Evolutionary conservation across 2,888 invertebrate species (phyloP), one percentile per base, ranked within the genome.

Genomic region (Monoplex corrugatus): DNA sequence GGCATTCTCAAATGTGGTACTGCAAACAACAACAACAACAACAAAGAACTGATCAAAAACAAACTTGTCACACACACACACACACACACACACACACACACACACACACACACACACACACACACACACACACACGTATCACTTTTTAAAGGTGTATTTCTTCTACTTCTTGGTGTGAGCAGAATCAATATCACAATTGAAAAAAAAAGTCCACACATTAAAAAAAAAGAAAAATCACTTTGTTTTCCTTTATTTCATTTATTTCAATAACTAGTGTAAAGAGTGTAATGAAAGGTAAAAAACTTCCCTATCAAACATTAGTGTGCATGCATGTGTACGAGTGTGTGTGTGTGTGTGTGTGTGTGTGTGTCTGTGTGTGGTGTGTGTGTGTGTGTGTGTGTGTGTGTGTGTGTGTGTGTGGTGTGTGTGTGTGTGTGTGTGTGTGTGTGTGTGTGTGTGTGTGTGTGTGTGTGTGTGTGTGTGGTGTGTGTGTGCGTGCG

Each of bases 401-500:
- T 72, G 72, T 72, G 72, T 72, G 72, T 32, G 72, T 32, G 32
- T 32, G 16, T 32, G 72, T 72, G 72, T 72, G 32, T 72, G 72
- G 72, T n/a, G 50, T 50, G 50, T 19, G 50, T 50, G 50, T 50
- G 19, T 50, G 50, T 50, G 50, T 50, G 50, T 50, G 50, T 19
- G 50, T n/a, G 10, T 10, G 10, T 13, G 68, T 68, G 19, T 50
- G 10, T 13, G 50, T 50, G n/a, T 32, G 72, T n/a, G 72, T 72
- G 72, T 72, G 72, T 72, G 32, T 72, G 72, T 72, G 72, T 72
- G 72, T n/a, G n/a, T 72, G 72, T n/a, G 72, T 72, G 72, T 32
- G 72, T 32, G 72, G 72, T 32, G 72, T 32, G 72, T 32, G 72
- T n/a, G 72, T 72, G 72, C 32, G 72, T 72, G 72, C 28, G 50